Percentiles rank a stretch among this genome's conserved stretches.
Conservation (phyloP, 37 sponge, comb jelly and placozoan genomes). For the Theonella swinhoei region DNA sequence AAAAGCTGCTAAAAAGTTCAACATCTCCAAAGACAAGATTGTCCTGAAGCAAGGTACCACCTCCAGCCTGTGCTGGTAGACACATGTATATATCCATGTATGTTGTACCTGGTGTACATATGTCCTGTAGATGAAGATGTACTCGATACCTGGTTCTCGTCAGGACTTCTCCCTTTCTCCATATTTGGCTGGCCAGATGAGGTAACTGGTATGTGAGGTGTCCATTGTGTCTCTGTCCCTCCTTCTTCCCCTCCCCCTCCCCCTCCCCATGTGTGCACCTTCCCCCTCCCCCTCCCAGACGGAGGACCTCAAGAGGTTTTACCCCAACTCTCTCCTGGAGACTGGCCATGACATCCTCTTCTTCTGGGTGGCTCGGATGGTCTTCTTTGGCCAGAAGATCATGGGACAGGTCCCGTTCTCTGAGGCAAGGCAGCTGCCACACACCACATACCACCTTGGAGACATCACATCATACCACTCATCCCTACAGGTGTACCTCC, state of each 20-base stretch:
- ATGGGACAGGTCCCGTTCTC: constrained; percentile 89
- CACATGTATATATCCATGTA: too few relatives aligned
- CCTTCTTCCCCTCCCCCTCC: background rate
- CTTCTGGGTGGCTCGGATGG: constrained; percentile 99
- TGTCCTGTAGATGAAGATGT: constrained; percentile 99
- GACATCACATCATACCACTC: background rate
- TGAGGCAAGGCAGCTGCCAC: background rate
- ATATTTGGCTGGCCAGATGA: constrained; percentile 95
- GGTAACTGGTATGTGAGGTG: too few relatives aligned
- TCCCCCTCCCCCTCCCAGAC: constrained; percentile 42
- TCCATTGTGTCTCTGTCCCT: background rate
- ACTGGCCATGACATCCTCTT: constrained; percentile 99
- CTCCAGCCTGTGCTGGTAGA: background rate
- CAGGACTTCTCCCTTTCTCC: constrained; percentile 97
- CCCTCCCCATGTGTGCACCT: too few relatives aligned
- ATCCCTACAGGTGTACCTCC: constrained; percentile 80
- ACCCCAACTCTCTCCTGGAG: constrained; percentile 90
- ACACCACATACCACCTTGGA: background rate
- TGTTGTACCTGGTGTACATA: too few relatives aligned
- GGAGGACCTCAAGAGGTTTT: constrained; percentile 78
- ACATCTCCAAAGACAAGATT: constrained; percentile 74
- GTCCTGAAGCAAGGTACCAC: constrained; percentile 70
- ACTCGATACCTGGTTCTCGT: constrained; percentile 98
- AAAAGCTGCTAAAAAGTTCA: constrained; percentile 85
- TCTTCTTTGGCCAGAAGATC: constrained; percentile 91